These are phyloP conservation scores for Halcyon senegalensis DNA, from an alignment of 2,113 vertebrate genomes.

Conservation along the genomic window DNA sequence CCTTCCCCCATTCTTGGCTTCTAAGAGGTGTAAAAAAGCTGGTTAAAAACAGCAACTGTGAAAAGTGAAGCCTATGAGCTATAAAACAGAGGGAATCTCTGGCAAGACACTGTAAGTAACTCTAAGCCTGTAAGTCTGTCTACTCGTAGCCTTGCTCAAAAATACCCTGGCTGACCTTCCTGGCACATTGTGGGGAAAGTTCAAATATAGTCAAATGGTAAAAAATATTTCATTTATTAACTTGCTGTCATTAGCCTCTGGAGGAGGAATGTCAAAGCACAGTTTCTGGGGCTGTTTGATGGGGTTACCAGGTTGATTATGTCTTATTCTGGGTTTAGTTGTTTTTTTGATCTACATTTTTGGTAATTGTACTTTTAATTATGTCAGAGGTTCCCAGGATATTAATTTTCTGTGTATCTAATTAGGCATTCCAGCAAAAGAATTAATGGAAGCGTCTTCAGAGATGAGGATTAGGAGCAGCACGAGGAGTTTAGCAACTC, in stretches of 20 bases:
- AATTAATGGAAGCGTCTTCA: neutral
- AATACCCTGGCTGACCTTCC: conserved; percentile 45
- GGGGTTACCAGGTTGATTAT: neutral
- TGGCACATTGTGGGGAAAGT: conserved; percentile 7
- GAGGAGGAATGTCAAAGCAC: neutral
- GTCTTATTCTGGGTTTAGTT: neutral
- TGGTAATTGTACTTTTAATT: conserved; percentile 3
- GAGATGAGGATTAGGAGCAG: neutral
- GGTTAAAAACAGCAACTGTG: conserved; percentile 1
- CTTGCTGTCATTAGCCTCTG: conserved; percentile 18
- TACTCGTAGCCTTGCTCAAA: neutral
- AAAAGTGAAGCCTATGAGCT: conserved; percentile 41
- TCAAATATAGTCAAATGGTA: conserved; percentile 32
- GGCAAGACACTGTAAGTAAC: conserved; percentile 14
- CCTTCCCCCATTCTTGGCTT: neutral
- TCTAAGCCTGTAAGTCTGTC: conserved; percentile 29
- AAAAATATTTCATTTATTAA: conserved; percentile 25
- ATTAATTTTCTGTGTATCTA: neutral
- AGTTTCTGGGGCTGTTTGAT: neutral
- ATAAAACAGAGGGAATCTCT: conserved; percentile 47
- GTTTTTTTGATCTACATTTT: neutral
- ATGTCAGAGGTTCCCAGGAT: neutral
- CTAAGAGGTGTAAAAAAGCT: neutral
- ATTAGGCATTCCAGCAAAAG: conserved; percentile 7
- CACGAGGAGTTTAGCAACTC: neutral